Percentiles rank a stretch among this genome's conserved stretches.
Conservation (phyloP, 2,797 vertebrate species). For the Lagodon rhomboides region DNA sequence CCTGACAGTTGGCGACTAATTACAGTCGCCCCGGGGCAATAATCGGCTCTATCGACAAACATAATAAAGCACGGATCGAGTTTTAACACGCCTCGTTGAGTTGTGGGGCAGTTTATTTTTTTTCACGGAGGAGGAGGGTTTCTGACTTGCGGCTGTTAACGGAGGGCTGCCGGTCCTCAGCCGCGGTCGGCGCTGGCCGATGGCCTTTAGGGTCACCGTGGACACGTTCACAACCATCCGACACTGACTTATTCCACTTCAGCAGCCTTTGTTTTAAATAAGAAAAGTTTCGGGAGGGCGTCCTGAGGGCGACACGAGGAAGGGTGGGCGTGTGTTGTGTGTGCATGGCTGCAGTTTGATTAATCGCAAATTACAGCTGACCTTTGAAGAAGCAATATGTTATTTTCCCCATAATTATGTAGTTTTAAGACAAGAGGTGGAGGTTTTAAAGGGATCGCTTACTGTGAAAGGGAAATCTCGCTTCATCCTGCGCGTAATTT, state of each 20-base stretch:
- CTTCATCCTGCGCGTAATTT: conserved; percentile 27
- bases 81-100: conserved; percentile 9
- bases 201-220: conserved; percentile 54
- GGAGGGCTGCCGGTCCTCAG: conserved; percentile 51
- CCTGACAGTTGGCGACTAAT: conserved; percentile 51
- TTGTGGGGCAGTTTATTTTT: conserved; percentile 29
- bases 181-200: conserved; percentile 31
- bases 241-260: neutral
- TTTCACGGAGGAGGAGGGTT: neutral
- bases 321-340: conserved; percentile 41
- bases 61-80: neutral
- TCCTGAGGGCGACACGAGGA: neutral
- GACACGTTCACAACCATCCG: conserved; percentile 6
- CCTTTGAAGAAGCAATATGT: conserved; percentile 16
- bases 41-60: conserved; percentile 29
- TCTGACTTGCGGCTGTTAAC: conserved; percentile 38
- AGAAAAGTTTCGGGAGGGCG: neutral
- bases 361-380: conserved; percentile 30
- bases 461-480: neutral
- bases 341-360: conserved; percentile 37
- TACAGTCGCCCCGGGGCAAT: conserved; percentile 13
- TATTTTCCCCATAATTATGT: neutral
- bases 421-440: fast-evolving
- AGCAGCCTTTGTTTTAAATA: conserved; percentile 1
- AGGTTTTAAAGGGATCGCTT: neutral